Percentiles rank a stretch among this genome's conserved stretches.
phyloP scores from a whole-genome alignment of 2,888 invertebrate species.

The Endomychus coccineus region DNA sequence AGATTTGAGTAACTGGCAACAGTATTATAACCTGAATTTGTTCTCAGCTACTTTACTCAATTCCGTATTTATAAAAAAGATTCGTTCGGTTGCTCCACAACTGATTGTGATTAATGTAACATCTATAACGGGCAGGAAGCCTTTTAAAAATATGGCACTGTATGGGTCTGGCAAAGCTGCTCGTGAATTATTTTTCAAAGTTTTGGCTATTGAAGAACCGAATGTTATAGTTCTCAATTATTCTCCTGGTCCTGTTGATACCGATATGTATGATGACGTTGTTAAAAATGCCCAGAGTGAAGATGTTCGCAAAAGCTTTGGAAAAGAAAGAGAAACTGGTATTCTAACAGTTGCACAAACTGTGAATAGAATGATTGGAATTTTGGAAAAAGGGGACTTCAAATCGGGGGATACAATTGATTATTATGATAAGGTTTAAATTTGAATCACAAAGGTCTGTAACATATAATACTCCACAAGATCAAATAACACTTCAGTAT shows the following conservation, averaged over 20 bases:
- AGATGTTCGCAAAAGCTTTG: conserved; percentile 48
- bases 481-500: too few relatives aligned
- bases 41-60: conserved; percentile 66
- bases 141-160: conserved; percentile 70
- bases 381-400: conserved; percentile 64
- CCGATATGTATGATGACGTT: conserved; percentile 73
- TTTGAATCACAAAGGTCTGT: neutral
- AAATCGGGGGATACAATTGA: conserved; percentile 78
- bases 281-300: conserved; percentile 54
- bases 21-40: conserved; percentile 70
- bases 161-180: conserved; percentile 87
- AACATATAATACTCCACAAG: too few relatives aligned
- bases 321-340: conserved; percentile 52
- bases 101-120: conserved; percentile 74
- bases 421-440: conserved; percentile 58
- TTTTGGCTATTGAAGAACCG: conserved; percentile 72
- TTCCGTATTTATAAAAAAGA: conserved; percentile 57
- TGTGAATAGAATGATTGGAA: conserved; percentile 60
- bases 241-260: conserved; percentile 87
- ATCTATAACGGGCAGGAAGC: conserved; percentile 70
- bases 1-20: conserved; percentile 53
- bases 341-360: conserved; percentile 69
- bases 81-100: conserved; percentile 30
- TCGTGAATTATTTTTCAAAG: conserved; percentile 80
- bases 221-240: conserved; percentile 73